Evolutionary conservation across 2,888 invertebrate genomes (phyloP), one percentile per base, ranked within the genome.

Genomic region (Resseliella maxima): DNA sequence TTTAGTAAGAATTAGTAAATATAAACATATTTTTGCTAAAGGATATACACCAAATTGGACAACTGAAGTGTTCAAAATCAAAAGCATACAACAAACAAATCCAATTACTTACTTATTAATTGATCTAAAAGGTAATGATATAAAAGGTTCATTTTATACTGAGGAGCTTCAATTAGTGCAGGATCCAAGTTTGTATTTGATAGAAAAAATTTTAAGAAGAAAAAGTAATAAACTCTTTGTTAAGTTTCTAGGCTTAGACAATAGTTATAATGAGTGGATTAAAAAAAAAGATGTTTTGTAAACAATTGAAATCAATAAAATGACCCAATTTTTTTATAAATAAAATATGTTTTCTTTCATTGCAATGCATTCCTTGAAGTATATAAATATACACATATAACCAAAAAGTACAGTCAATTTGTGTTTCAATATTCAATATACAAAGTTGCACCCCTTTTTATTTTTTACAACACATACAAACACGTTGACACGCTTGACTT

Each of bases 131-230:
- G 87, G 88, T 85, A 86, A 89, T 86, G 86, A 87, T 18, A 89
- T 90, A 38, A 88, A 89, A 85, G 89, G 89, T 46, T 87, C 88
- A n/a, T 90, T 90, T 87, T 90, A 90, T 87, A 88, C 88, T 87
- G 86, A 88, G 86, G 89, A 90, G 88, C 85, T 90, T 21, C 88
- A 88, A 86, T 89, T 89, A 88, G 89, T 88, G 0, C 88, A 88
- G 87, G 87, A 89, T 88, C 88, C 89, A 0, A 87, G 90, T 85
- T 86, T 89, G 41, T 90, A 89, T 88, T 86, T 90, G 59, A 88
- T 90, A 45, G 89, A 90, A 88, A 89, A 89, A 87, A 87, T 89
- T 88, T 87, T 24, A 15, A 3, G 24, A 59, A 6, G 24, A 59
- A 59, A 6, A 59, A 3, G 59, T 24, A 24, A 24, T 50, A 2